A percentile compares a stretch with the other conserved stretches of the same genome.
Conservation (phyloP, 2,888 invertebrate genomes). For the Phytoseiulus persimilis region DNA sequence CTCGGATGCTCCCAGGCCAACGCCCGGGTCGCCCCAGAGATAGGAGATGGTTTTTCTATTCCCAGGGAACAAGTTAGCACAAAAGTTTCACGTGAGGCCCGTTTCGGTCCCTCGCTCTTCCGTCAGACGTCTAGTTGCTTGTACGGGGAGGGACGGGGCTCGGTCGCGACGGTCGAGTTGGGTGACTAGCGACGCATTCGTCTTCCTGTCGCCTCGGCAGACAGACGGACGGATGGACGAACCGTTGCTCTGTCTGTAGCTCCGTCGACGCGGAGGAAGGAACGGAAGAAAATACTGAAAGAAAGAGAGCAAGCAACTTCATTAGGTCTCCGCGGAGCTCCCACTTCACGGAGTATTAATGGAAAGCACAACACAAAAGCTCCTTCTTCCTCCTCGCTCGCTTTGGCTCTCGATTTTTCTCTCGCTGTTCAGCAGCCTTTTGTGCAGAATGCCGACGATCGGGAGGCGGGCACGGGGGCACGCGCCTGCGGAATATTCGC, state of each 20-base stretch:
- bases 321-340: not conserved
- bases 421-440: not conserved
- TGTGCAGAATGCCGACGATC: not conserved
- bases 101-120: not conserved
- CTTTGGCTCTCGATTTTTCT: not conserved
- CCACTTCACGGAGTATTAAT: slow-evolving; percentile 29
- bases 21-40: not conserved
- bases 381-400: not conserved
- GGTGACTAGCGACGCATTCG: not conserved
- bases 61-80: not conserved
- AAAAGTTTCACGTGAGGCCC: not conserved
- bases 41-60: not conserved
- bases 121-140: not conserved
- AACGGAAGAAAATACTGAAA: not conserved
- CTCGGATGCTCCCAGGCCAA: not conserved
- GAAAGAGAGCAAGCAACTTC: slow-evolving; percentile 24
- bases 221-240: not conserved
- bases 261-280: not conserved
- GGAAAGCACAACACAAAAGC: slow-evolving; percentile 35
- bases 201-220: not conserved
- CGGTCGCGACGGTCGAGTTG: not conserved
- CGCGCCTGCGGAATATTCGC: not conserved
- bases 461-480: not conserved
- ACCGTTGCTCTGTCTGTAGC: not conserved
- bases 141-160: not conserved